Percentiles rank a stretch among this genome's conserved stretches.
Conservation (phyloP, 92 coral and sea anemone species). For the Zoanthus sansibaricus region DNA sequence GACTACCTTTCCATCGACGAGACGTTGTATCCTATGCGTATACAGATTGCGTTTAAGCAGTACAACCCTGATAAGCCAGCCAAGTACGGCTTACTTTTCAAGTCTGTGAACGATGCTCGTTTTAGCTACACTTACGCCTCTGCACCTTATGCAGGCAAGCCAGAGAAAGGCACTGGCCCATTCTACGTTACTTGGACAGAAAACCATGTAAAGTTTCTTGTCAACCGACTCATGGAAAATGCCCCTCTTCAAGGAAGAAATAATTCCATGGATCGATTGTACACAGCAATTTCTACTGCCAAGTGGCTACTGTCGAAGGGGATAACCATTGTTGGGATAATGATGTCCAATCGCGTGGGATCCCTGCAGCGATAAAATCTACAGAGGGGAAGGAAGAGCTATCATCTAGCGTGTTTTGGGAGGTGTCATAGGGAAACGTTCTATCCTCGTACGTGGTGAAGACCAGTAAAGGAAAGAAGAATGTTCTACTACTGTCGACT, state of each 20-base stretch:
- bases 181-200: slow-evolving; percentile 21
- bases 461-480: too few relatives aligned
- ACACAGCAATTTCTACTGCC: too few relatives aligned
- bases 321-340: too few relatives aligned
- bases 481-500: slow-evolving; percentile 35
- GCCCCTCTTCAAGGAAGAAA: not conserved
- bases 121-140: slow-evolving; percentile 17
- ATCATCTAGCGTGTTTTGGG: too few relatives aligned
- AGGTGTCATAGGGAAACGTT: too few relatives aligned
- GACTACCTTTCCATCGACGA: slow-evolving; percentile 14
- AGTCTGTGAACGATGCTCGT: slow-evolving; percentile 40
- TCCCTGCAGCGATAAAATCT: too few relatives aligned
- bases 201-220: not conserved
- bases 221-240: too few relatives aligned
- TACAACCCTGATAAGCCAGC: slow-evolving; percentile 33
- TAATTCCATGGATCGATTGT: too few relatives aligned
- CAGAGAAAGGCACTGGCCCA: slow-evolving; percentile 15
- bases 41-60: not conserved
- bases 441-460: too few relatives aligned
- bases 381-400: too few relatives aligned
- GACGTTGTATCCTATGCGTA: slow-evolving; percentile 5
- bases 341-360: too few relatives aligned
- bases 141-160: slow-evolving; percentile 22
- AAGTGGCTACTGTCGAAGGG: too few relatives aligned
- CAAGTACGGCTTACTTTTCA: slow-evolving; percentile 34